A percentile compares a stretch with the other conserved stretches of the same genome.
Conservation (phyloP, 1,140 invertebrate species). For the Drosophila hydei region DNA sequence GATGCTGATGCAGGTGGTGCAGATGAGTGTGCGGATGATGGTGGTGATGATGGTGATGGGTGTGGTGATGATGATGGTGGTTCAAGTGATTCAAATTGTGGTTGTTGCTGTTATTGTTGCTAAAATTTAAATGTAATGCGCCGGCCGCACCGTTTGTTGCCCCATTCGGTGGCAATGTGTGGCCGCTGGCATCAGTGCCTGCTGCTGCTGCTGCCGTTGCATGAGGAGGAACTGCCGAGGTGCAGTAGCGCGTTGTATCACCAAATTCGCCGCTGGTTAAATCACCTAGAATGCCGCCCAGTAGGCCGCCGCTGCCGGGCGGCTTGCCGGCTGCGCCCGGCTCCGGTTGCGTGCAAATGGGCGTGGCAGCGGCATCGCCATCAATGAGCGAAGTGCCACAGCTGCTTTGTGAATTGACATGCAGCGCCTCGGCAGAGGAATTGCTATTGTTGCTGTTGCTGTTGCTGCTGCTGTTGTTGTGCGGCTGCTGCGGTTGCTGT, state of each 20-base stretch:
- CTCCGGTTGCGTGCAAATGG: slow-evolving; percentile 83
- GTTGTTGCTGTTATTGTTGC: slow-evolving; percentile 82
- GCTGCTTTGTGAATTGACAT: slow-evolving; percentile 73
- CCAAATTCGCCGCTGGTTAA: slow-evolving; percentile 80
- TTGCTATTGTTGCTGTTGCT: slow-evolving; percentile 65
- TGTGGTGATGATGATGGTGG: slow-evolving; percentile 66
- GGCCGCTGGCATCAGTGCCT: slow-evolving; percentile 10
- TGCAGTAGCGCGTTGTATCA: slow-evolving; percentile 83
- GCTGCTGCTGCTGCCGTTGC: neutral
- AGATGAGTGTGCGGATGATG: slow-evolving; percentile 47
- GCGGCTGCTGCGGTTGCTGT: slow-evolving; percentile 39
- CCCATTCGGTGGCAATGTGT: neutral
- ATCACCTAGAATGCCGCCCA: slow-evolving; percentile 79
- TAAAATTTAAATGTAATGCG: slow-evolving; percentile 81
- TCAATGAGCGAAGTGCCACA: slow-evolving; percentile 63
- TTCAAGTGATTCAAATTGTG: slow-evolving; percentile 72
- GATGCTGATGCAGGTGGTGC: slow-evolving; percentile 30
- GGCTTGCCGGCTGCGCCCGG: slow-evolving; percentile 64
- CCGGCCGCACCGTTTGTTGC: slow-evolving; percentile 44
- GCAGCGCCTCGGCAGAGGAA: slow-evolving; percentile 59
- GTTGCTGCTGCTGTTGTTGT: slow-evolving; percentile 47
- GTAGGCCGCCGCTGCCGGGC: slow-evolving; percentile 68
- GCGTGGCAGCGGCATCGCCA: slow-evolving; percentile 72
- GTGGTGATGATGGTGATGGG: slow-evolving; percentile 37
- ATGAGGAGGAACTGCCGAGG: slow-evolving; percentile 70